These are phyloP conservation scores for Notiomystis cincta DNA, from an alignment of 2,113 vertebrate genomes.

Conservation along the genomic window DNA sequence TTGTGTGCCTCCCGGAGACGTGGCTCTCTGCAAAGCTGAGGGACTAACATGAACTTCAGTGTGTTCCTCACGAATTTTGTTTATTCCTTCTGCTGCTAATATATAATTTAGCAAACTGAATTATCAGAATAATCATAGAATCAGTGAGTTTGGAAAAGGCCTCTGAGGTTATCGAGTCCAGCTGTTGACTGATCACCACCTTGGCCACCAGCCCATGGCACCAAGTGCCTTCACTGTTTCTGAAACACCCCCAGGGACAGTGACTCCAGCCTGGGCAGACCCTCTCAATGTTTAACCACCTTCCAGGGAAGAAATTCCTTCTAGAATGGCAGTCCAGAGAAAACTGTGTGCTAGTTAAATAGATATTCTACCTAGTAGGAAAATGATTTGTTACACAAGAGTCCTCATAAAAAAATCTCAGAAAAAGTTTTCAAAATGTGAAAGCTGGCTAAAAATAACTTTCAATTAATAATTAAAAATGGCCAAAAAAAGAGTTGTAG, in stretches of 20 bases:
- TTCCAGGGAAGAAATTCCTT: background rate
- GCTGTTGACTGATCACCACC: background rate
- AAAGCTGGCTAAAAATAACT: background rate
- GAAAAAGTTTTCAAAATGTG: background rate
- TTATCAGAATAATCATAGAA: background rate
- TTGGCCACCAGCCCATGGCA: background rate
- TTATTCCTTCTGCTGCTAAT: background rate
- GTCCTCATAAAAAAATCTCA: background rate
- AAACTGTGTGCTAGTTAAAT: background rate
- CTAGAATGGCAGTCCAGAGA: background rate
- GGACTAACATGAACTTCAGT: background rate
- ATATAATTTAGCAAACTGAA: background rate
- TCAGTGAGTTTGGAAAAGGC: background rate
- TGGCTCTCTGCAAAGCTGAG: background rate
- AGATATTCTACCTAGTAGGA: background rate
- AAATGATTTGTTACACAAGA: background rate
- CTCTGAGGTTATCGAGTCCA: background rate
- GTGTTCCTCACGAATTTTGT: background rate
- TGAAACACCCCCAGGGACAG: background rate
- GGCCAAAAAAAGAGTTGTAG: rapidly evolving
- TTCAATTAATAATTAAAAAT: background rate
- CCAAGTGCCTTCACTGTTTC: background rate
- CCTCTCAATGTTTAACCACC: background rate
- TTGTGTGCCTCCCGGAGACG: background rate
- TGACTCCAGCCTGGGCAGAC: background rate